phyloP scores from a whole-genome alignment of 2,113 vertebrate species.

The Sphaerodactylus townsendi region DNA sequence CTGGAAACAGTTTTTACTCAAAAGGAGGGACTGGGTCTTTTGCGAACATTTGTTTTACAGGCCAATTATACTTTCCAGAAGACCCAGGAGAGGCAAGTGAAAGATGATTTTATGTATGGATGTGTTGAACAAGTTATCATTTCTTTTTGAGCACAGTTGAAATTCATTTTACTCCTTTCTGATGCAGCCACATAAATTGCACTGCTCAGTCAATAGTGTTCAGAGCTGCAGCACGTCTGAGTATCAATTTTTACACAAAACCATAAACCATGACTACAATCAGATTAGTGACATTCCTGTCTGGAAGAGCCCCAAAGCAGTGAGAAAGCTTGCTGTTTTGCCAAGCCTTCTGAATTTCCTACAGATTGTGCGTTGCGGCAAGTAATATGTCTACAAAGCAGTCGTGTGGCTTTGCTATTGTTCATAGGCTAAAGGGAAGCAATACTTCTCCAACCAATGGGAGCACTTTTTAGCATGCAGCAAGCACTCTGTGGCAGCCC shows the following conservation, averaged over 20 bases:
- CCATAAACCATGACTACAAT: not conserved
- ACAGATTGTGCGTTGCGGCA: not conserved
- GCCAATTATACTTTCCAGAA: constrained; percentile 40
- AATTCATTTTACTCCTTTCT: not conserved
- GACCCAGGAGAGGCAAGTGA: not conserved
- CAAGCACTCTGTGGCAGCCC: not conserved
- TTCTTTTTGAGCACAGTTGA: not conserved
- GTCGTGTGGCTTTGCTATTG: not conserved
- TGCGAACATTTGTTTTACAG: constrained; percentile 28
- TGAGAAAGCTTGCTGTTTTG: not conserved
- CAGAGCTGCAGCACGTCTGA: not conserved
- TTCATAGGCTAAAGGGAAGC: not conserved
- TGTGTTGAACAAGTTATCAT: constrained; percentile 24
- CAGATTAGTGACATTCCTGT: not conserved
- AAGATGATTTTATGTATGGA: not conserved
- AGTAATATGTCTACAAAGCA: not conserved
- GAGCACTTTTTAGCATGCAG: not conserved
- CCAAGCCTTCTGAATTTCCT: not conserved
- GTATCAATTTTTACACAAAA: not conserved
- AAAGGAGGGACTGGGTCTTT: constrained; percentile 25
- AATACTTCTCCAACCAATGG: not conserved
- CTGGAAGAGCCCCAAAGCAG: not conserved
- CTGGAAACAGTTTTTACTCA: constrained; percentile 21
- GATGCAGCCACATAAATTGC: not conserved
- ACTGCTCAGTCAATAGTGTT: not conserved